phyloP scores from a whole-genome alignment of 2,888 invertebrate species.

The Cyclophora punctaria region DNA sequence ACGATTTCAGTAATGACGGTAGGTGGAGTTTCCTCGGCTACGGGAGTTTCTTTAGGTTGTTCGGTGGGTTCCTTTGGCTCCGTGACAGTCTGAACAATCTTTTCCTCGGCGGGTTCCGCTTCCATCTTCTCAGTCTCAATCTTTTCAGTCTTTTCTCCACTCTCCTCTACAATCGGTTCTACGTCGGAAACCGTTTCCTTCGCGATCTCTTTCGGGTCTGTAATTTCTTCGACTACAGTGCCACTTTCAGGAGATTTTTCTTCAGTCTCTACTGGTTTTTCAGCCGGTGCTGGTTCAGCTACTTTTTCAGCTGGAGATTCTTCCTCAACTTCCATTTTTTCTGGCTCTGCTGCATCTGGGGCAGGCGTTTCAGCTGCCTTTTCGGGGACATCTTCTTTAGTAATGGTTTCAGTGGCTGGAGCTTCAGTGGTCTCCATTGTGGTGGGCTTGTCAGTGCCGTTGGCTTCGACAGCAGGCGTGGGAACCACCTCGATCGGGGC shows the following conservation, averaged over 20 bases:
- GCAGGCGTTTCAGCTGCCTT: slow-evolving; percentile 6
- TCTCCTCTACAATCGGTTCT: slow-evolving; percentile 41
- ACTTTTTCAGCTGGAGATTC: slow-evolving; percentile 15
- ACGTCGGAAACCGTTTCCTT: slow-evolving; percentile 31
- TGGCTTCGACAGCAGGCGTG: background rate
- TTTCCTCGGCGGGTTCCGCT: slow-evolving; percentile 25
- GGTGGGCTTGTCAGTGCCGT: too few relatives aligned
- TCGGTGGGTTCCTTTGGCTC: slow-evolving; percentile 35
- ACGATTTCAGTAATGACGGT: slow-evolving; percentile 46
- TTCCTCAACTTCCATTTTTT: slow-evolving; percentile 49
- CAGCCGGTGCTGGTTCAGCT: slow-evolving; percentile 11
- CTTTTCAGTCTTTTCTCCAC: slow-evolving; percentile 38
- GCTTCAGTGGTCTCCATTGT: background rate
- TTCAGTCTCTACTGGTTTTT: slow-evolving; percentile 20
- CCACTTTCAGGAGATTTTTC: slow-evolving; percentile 22
- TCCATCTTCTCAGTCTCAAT: slow-evolving; percentile 46
- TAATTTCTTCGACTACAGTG: slow-evolving; percentile 36
- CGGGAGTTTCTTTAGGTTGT: slow-evolving; percentile 17
- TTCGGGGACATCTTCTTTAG: slow-evolving; percentile 1
- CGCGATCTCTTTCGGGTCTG: slow-evolving; percentile 29
- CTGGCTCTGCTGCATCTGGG: slow-evolving; percentile 23
- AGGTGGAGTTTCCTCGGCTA: slow-evolving; percentile 34
- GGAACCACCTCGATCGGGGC: slow-evolving; percentile 10
- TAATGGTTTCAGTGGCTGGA: background rate
- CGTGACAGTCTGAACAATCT: slow-evolving; percentile 19